A percentile compares a stretch with the other conserved stretches of the same genome.
phyloP scores from a whole-genome alignment of 2,888 invertebrate genomes.

The Harmothoe impar region DNA sequence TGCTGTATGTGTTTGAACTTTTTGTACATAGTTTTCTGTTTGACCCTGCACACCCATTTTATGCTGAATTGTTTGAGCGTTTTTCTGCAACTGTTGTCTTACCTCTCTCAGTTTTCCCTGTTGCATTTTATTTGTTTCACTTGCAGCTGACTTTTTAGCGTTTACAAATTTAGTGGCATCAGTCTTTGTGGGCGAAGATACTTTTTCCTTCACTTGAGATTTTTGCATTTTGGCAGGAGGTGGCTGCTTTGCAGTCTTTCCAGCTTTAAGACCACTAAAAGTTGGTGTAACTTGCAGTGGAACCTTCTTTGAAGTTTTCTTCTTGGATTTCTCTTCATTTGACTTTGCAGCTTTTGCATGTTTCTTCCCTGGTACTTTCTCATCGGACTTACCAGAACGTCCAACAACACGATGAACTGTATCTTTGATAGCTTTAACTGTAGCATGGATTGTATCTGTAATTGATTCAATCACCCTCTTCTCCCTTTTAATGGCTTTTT shows the following conservation, averaged over 20 bases:
- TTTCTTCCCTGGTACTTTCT: slow-evolving; percentile 35
- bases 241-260: not conserved
- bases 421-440: slow-evolving; percentile 16
- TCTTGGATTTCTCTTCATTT: not conserved
- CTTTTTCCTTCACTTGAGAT: not conserved
- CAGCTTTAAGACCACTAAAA: not conserved
- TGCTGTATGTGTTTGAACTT: no score
- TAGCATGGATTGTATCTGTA: slow-evolving; percentile 49
- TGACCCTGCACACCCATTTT: no score
- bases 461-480: slow-evolving; percentile 37
- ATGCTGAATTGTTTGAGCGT: no score
- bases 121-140: not conserved
- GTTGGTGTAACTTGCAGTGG: not conserved
- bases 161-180: not conserved
- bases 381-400: not conserved
- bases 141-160: not conserved
- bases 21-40: no score
- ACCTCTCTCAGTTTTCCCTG: not conserved
- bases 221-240: not conserved
- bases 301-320: not conserved
- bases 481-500: not conserved
- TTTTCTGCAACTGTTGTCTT: slow-evolving; percentile 13
- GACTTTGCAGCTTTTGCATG: not conserved
- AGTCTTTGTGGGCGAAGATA: not conserved
- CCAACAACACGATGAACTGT: slow-evolving; percentile 49